phyloP scores from a whole-genome alignment of 2,113 vertebrate species.

The Triplophysa rosa region DNA sequence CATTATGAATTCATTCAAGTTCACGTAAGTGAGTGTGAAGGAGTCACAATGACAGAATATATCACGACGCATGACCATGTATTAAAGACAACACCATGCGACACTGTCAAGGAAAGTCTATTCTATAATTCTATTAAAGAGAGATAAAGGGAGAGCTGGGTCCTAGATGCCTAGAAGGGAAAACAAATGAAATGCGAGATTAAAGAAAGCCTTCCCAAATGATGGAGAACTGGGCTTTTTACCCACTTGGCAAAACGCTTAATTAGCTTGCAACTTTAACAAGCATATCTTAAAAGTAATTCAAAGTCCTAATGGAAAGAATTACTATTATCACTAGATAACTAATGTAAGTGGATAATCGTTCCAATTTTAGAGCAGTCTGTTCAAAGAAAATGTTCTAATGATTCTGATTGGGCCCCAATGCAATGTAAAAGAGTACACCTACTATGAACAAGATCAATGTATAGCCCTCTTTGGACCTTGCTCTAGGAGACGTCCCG shows the following conservation, averaged over 20 bases:
- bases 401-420: constrained; percentile 28
- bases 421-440: constrained; percentile 22
- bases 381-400: constrained; percentile 11
- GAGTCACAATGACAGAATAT: constrained; percentile 24
- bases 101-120: neutral
- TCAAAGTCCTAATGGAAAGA: constrained; percentile 10
- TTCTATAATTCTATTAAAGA: neutral
- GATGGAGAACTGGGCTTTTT: constrained; percentile 11
- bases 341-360: constrained; percentile 1
- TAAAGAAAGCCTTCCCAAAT: neutral
- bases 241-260: constrained; percentile 24
- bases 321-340: neutral
- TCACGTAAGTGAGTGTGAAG: constrained; percentile 5
- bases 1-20: constrained; percentile 26
- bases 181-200: constrained; percentile 14
- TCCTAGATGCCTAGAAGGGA: neutral
- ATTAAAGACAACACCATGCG: constrained; percentile 20
- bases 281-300: constrained; percentile 15
- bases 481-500: constrained; percentile 12
- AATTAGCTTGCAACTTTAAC: constrained; percentile 42
- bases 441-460: constrained; percentile 19
- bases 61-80: constrained; percentile 4
- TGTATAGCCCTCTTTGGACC: constrained; percentile 24
- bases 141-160: constrained; percentile 1
- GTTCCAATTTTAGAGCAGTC: constrained; percentile 14